A percentile compares a stretch with the other conserved stretches of the same genome.
phyloP scores from a whole-genome alignment of 2,797 vertebrate genomes.

The Tragopan temminckii region DNA sequence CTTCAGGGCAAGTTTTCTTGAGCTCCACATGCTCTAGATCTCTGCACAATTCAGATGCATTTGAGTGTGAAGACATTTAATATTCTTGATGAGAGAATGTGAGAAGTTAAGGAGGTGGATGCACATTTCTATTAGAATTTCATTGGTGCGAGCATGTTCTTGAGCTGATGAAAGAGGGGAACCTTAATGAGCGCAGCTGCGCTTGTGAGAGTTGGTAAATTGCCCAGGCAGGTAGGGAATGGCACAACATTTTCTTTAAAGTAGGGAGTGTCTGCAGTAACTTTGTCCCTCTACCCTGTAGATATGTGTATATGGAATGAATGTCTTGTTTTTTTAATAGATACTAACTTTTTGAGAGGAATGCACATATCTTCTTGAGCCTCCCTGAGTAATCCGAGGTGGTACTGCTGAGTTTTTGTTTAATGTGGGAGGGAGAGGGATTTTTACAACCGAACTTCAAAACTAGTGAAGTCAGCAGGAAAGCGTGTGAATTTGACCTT shows the following conservation, averaged over 20 bases:
- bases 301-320: background rate
- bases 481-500: slow-evolving; percentile 72
- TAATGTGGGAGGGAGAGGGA: background rate
- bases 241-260: background rate
- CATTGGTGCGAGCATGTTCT: background rate
- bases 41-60: background rate
- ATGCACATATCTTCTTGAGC: background rate
- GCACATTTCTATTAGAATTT: background rate
- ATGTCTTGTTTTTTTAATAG: background rate
- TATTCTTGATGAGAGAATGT: background rate
- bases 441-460: slow-evolving; percentile 61
- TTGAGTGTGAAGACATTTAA: background rate
- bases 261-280: accelerated
- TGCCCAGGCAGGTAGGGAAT: background rate
- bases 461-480: slow-evolving; percentile 55
- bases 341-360: background rate
- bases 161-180: accelerated
- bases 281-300: background rate
- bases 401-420: slow-evolving; percentile 22
- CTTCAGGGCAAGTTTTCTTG: background rate
- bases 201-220: accelerated
- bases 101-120: background rate
- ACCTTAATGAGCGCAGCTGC: background rate
- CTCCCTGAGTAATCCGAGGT: background rate
- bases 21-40: accelerated